Evolutionary conservation across 2,888 invertebrate species (phyloP), one percentile per base, ranked within the genome.

Genomic region (Synanthedon vespiformis): DNA sequence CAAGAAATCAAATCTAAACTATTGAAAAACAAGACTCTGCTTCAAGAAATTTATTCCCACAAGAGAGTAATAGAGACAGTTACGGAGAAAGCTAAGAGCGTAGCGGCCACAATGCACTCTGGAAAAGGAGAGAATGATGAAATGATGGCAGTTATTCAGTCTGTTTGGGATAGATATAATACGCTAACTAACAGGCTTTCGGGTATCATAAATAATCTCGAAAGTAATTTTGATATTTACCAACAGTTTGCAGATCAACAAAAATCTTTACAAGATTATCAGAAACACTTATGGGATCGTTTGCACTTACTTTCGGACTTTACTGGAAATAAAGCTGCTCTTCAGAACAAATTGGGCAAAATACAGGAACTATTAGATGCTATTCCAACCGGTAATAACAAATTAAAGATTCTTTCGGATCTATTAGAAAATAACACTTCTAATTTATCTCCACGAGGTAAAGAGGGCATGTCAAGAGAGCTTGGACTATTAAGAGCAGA

Each of bases 21-120:
- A 44, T 85, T 95, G 40, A 96, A 96, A 75, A 92, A 94, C 67
- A 96, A 95, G 89, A 93, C 95, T 0, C 88, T 93, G 50, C 89
- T 95, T 52, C 97, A 98, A 83, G 98, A 98, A 80, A 95, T 97
- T 22, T 85, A 92, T 54, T 94, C 96, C 0, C 95, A 98, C 70
- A 97, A 97, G 73, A 89, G 96, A 60, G 92, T 97, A 4, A 92
- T 98, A 48, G 97, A 98, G 81, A 93, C 94, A 4, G 92, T 97
- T 1, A 93, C 93, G 6, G 97, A 97, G 68, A 97, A 97, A 76
- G 95, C 96, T 0, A 92, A 93, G 61, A 89, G 89, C 14, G 89
- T 93, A 3, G 88, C 92, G 51, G 87, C 91, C 58, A 89, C 88
- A 49, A 82, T 89, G 41, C 86, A 89, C 63, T 81, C 85, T 10